Evolutionary conservation across 1,140 invertebrate genomes (phyloP), one percentile per base, ranked within the genome.

Genomic region (Lutraria rhynchaena): DNA sequence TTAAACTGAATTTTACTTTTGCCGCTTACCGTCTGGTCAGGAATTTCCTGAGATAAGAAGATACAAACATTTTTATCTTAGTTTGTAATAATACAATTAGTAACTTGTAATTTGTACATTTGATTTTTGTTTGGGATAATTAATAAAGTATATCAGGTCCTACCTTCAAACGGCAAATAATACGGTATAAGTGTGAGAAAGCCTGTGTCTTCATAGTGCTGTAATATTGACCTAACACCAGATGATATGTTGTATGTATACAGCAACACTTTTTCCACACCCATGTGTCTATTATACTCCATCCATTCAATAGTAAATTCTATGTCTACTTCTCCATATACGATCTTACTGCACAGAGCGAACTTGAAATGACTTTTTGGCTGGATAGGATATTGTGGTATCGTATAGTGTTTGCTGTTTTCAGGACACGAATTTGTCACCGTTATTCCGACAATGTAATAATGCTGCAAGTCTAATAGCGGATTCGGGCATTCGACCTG

Each of bases 211-310:
- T 49, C 37, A 19, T 67, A 67, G n/a, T 46, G 33, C 27, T 49
- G 29, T 3, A 67, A 31, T 19, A 67, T 1, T 49, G 27, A 27
- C 2, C 41, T 49, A 49, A 49, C 27, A 19, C 15, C 44, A 3
- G 22, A 13, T n/a, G 63, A 46, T 4, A 71, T 3, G 4, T 71
- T 71, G 51, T 71, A 71, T 7, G 49, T 2, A 35, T 55, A 71
- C 19, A 71, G 13, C 15, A 71, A 13, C 13, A 71, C 33, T 55
- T 71, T 55, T 17, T 41, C 33, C 49, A 71, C 69, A 7, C 69
- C 69, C 69, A 71, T 71, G 29, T 57, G 31, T 55, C 17, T 55
- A 33, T 71, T 35, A 71, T 71, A 71, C n/a, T 71, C 69, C 46
- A 71, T 41, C 69, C 69, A 71, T 41, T 71, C 69, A 22, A 71